Evolutionary conservation across 2,888 invertebrate genomes (phyloP).

Genomic region (Neoscelio sp.): DNA sequence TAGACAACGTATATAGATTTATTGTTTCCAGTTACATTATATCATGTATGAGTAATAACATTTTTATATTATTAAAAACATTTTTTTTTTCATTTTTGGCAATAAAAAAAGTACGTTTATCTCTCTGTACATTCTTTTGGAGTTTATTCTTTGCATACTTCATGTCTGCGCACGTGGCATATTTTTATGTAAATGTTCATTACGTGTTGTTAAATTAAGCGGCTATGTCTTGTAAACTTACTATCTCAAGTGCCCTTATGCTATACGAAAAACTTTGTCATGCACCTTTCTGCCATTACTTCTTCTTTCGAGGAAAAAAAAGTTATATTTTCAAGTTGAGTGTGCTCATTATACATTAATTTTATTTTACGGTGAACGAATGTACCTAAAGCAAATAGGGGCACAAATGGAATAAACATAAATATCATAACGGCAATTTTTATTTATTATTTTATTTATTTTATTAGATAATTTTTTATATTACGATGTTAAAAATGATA

Average conservation of each 20-base stretch:
- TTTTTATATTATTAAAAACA: no score
- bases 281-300: constrained; percentile 13
- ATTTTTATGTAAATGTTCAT: constrained; percentile 35
- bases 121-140: not conserved
- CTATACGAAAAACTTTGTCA: constrained; percentile 19
- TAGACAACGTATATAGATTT: not conserved
- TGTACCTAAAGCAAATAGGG: not conserved
- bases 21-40: no score
- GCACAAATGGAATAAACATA: no score
- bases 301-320: not conserved
- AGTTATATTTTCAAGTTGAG: constrained; percentile 15
- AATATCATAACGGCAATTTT: no score
- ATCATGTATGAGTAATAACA: no score
- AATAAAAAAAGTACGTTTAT: not conserved
- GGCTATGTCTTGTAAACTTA: constrained; percentile 24
- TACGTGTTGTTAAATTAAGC: constrained; percentile 35
- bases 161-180: constrained; percentile 18
- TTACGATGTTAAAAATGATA: constrained; percentile 3
- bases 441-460: no score
- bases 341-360: constrained; percentile 4
- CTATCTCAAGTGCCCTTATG: constrained; percentile 15
- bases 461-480: no score
- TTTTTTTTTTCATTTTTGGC: no score
- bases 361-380: not conserved
- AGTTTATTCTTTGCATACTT: constrained; percentile 15